phyloP scores from a whole-genome alignment of 1,140 invertebrate genomes.

The Drosophila fuyamai region DNA sequence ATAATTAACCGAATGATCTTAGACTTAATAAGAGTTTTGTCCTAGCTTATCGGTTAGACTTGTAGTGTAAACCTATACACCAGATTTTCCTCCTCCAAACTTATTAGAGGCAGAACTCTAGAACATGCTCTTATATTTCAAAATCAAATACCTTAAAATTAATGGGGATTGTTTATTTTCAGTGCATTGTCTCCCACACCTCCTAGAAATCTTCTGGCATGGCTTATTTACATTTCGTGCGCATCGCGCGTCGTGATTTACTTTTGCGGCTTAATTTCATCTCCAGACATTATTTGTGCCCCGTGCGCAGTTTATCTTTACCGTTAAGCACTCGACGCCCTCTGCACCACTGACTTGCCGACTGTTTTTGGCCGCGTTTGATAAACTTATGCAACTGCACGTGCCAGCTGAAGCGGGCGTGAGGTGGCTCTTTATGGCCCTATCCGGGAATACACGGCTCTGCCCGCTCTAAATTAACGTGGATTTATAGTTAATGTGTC shows the following conservation, averaged over 20 bases:
- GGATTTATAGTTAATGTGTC: conserved; percentile 82
- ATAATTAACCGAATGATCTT: no score
- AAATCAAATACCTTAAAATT: no score
- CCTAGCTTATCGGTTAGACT: no score
- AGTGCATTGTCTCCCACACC: background rate
- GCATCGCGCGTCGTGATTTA: conserved; percentile 77
- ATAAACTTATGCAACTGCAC: conserved; percentile 82
- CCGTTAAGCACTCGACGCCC: conserved; percentile 71
- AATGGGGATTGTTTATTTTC: background rate
- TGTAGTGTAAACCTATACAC: no score
- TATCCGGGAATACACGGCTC: conserved; percentile 24
- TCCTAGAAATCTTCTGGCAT: background rate
- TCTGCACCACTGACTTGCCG: conserved; percentile 26
- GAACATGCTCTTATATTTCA: no score
- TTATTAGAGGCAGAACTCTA: no score
- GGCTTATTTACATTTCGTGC: conserved; percentile 81
- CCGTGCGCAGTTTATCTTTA: conserved; percentile 76
- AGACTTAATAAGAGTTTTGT: no score
- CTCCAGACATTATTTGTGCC: conserved; percentile 80
- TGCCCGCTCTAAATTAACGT: conserved; percentile 72
- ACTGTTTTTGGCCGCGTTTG: conserved; percentile 35
- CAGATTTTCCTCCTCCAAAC: no score
- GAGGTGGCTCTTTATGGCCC: conserved; percentile 71
- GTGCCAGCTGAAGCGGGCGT: conserved; percentile 60
- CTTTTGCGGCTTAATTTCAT: conserved; percentile 83